These are phyloP conservation scores for Columba guinea DNA, from an alignment of 2,797 vertebrate genomes.

Conservation along the genomic window DNA sequence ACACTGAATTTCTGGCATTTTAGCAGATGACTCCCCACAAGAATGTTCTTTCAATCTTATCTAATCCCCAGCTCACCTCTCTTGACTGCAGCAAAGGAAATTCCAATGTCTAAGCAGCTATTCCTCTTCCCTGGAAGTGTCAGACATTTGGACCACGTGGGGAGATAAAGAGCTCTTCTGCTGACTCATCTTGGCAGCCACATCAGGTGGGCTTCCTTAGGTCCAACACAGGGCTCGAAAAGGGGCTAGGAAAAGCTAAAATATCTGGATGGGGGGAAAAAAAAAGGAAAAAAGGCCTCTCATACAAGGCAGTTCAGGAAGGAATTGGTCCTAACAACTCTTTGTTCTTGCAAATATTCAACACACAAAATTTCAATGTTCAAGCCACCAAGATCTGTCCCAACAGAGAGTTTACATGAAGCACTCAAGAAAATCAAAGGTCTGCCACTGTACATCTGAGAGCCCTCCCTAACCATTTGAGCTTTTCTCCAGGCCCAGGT, in stretches of 20 bases:
- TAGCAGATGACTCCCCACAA: not conserved
- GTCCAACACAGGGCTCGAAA: not conserved
- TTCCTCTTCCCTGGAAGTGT: not conserved
- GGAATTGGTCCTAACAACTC: not conserved
- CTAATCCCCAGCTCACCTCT: slow-evolving; percentile 8
- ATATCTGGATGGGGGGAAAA: not conserved
- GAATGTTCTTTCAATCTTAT: not conserved
- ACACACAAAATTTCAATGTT: not conserved
- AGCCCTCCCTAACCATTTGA: not conserved
- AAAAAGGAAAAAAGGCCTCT: not conserved
- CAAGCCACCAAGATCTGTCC: not conserved
- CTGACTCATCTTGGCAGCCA: slow-evolving; percentile 5
- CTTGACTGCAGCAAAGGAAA: slow-evolving; percentile 36
- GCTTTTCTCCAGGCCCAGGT: not conserved
- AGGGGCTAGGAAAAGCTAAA: not conserved
- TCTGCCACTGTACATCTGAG: not conserved
- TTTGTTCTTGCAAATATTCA: not conserved
- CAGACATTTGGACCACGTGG: not conserved
- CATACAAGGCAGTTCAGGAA: not conserved
- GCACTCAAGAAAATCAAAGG: not conserved
- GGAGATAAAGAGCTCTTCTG: slow-evolving; percentile 5
- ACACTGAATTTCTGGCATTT: not conserved
- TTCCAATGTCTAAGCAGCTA: slow-evolving; percentile 16
- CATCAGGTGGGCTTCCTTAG: not conserved
- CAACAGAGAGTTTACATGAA: not conserved